phyloP scores from a whole-genome alignment of 2,113 vertebrate genomes.

The Ictidomys tridecemlineatus region DNA sequence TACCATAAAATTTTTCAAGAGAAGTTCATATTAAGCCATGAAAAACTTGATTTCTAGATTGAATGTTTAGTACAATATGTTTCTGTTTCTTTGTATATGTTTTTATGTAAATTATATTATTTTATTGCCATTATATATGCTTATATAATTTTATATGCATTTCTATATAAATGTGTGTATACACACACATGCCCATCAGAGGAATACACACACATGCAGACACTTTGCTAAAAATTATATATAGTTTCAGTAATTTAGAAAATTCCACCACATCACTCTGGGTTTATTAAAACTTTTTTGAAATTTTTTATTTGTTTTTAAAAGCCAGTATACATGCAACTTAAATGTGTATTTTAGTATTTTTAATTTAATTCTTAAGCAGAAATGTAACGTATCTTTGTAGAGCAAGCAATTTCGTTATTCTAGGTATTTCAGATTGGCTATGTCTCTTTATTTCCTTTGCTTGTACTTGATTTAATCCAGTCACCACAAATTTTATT shows the following conservation, averaged over 20 bases:
- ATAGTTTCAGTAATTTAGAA: not conserved
- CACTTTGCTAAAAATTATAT: constrained; percentile 2
- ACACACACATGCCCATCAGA: not conserved
- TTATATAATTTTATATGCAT: constrained; percentile 28
- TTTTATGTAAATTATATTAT: not conserved
- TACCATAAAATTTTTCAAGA: not conserved
- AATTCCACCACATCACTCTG: not conserved
- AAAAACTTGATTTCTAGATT: not conserved
- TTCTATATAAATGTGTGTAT: not conserved
- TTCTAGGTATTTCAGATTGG: not conserved
- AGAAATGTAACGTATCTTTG: not conserved
- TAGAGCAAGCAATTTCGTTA: not conserved
- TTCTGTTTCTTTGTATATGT: not conserved
- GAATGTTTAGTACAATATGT: not conserved
- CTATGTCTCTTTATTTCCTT: not conserved
- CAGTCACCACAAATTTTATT: not conserved
- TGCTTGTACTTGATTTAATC: not conserved
- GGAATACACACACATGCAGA: not conserved
- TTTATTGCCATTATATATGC: not conserved
- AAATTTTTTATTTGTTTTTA: not conserved
- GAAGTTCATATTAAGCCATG: not conserved
- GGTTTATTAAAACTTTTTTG: not conserved
- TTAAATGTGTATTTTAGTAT: not conserved
- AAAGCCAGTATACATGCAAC: not conserved
- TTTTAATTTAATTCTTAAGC: not conserved